Base-by-base conservation (phyloP, 2,113 vertebrate species). In the Heterocephalus glaber region DNA sequence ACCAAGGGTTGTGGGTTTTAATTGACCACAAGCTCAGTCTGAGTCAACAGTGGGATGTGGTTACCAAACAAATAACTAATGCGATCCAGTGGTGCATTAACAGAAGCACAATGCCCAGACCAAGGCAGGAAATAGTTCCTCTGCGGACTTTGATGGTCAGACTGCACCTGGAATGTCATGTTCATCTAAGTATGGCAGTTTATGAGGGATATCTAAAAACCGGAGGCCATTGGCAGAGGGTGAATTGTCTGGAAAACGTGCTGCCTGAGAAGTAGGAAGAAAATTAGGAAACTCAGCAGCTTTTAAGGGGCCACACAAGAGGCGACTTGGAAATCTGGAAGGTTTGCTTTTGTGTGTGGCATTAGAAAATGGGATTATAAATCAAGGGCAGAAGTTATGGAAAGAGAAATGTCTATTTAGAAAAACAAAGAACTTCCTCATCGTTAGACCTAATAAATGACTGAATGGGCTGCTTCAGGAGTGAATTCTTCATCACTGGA, bases 31-130 rank as follows among this genome's bases (percentile, higher is more conserved):
- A 61, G 92, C 90, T 92, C 95, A 85, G 92, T 82, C 93, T 96
- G 92, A 97, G 97, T 95, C 89, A 68, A 96, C 93, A 24, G 76
- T 65, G 87, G 97, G 96, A 96, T 96, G 97, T 97, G 97, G 97
- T 96, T 66, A 86, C 86, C 86, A 81, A 54, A 49, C 89, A 88
- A 87, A 68, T 54, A 81, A 30, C 81, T 83, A 93, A 97, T 95
- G 89, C 38, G 60, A 92, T 72, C 79, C 93, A 54, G n/a, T 86
- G 81, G 10, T 44, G 49, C 95, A 96, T 95, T 96, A 97, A 95
- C 14, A 96, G 96, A 87, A 87, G 90, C 90, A 35, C 65, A 7
- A 2, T 33, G 63, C 35, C 70, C 3, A 0, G 68, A 49, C 17
- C 3, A 12, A 49, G 76, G 86, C 97, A 97, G 97, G 96, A 97